Percentiles rank a stretch among this genome's conserved stretches.
These are phyloP conservation scores for Trochalopteron elliotii DNA, from an alignment of 2,113 vertebrate genomes.

Conservation along the genomic window DNA sequence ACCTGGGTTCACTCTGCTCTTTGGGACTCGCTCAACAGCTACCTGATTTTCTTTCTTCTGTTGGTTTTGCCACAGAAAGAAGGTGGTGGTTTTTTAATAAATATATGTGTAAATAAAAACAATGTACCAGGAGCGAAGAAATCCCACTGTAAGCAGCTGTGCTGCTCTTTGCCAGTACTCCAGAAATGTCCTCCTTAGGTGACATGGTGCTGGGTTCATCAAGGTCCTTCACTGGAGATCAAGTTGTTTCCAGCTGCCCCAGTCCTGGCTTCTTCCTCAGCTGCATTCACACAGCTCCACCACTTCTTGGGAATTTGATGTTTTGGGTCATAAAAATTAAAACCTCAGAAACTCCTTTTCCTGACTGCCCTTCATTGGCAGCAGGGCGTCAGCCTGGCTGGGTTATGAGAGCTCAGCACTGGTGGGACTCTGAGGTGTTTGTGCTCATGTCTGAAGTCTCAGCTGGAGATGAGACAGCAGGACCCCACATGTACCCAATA, in stretches of 20 bases:
- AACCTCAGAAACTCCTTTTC: neutral
- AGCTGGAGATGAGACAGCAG: neutral
- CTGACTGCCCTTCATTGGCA: fast-evolving
- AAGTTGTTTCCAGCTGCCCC: neutral
- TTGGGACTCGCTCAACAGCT: fast-evolving
- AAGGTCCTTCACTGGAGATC: fast-evolving
- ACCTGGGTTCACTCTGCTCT: neutral
- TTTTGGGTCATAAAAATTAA: neutral
- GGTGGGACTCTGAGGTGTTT: neutral
- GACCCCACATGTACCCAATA: fast-evolving
- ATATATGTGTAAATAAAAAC: neutral
- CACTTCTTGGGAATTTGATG: neutral
- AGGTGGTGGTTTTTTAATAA: neutral
- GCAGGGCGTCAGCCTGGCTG: fast-evolving
- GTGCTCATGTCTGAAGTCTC: fast-evolving
- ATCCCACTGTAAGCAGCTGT: neutral
- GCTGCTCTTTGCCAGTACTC: neutral
- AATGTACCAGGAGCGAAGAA: neutral
- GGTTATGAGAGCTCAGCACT: neutral
- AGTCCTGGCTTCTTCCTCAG: neutral
- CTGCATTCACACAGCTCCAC: neutral
- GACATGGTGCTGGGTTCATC: fast-evolving
- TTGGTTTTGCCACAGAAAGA: neutral
- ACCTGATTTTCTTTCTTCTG: neutral
- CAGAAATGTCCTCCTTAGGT: fast-evolving